Base-by-base conservation (phyloP, 1,140 invertebrate species). In the Drosophila dunni region DNA sequence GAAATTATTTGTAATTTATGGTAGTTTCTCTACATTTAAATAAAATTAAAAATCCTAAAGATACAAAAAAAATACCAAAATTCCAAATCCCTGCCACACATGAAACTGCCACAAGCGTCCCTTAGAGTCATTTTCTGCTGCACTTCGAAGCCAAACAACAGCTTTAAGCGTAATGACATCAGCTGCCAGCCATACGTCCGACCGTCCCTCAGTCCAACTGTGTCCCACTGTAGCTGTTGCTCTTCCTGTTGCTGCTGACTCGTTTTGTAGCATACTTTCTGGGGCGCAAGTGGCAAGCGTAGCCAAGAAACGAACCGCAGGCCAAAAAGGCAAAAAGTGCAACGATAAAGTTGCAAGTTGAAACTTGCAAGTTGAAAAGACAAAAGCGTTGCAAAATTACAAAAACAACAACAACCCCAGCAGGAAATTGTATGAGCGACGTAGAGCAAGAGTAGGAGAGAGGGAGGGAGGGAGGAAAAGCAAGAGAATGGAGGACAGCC, bases 331-430 rank as follows among this genome's bases (percentile, higher is more conserved):
- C 68, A 73, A 67, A 54, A 67, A 79, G 83, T 79, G 75, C 58
- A 77, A 79, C 84, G 83, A 74, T 78, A 88, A 88, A 86, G 79
- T 86, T 88, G 64, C 60, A 42, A 46, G 54, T 40, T 42, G 42
- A 61, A 63, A 56, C 20, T 48, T 60, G 72, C 73, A 71, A 61
- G 58, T 70, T 54, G 15, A 48, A 63, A 69, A 81, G 76, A 86
- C 82, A 82, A 82, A 77, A 82, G 68, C 74, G 63, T 62, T 44
- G 67, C 67, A 74, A 62, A 86, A 76, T 38, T 38, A 38, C 51
- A 54, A 38, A 34, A 36, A 11, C 24, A 51, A 29, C 24, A 68
- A 40, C 40, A 36, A 13, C 9, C 15, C 17, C 34, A 34, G 33
- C 42, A 29, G 42, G 13, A 50, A 38, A 54, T 54, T 38, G 51